Conservation (phyloP, 2,113 vertebrate species). For the Xenotilapia flavipinnis region DNA sequence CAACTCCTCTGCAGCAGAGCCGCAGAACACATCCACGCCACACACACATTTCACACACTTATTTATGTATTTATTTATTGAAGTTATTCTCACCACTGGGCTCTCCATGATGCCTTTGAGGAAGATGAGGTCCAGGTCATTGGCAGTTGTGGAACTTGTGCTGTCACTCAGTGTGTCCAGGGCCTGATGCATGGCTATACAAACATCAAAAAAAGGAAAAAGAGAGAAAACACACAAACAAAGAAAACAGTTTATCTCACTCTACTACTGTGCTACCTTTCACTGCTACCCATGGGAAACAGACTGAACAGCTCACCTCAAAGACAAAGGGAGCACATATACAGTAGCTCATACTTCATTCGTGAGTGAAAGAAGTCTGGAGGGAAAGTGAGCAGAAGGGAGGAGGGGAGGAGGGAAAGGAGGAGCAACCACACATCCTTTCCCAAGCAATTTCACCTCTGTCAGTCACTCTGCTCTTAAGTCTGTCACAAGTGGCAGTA, state of each 20-base stretch:
- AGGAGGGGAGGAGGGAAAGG: neutral
- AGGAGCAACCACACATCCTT: slow-evolving; percentile 26
- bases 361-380: neutral
- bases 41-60: neutral
- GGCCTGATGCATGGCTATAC: slow-evolving; percentile 87
- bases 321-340: neutral
- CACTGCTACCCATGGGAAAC: neutral
- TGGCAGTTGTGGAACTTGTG: slow-evolving; percentile 82
- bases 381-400: neutral
- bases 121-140: slow-evolving; percentile 91
- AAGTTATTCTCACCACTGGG: slow-evolving; percentile 78
- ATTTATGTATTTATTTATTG: slow-evolving; percentile 32
- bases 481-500: slow-evolving; percentile 18
- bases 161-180: slow-evolving; percentile 87
- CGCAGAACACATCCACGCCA: neutral
- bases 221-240: neutral
- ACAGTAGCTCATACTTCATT: neutral
- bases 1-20: neutral
- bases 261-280: neutral
- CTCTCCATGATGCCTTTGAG: slow-evolving; percentile 96
- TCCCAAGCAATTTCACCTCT: slow-evolving; percentile 50
- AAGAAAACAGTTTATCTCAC: neutral
- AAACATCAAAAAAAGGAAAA: neutral
- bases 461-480: slow-evolving; percentile 27
- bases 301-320: neutral